Evolutionary conservation across 2,113 vertebrate genomes (phyloP).

Genomic region (Triplophysa rosa): DNA sequence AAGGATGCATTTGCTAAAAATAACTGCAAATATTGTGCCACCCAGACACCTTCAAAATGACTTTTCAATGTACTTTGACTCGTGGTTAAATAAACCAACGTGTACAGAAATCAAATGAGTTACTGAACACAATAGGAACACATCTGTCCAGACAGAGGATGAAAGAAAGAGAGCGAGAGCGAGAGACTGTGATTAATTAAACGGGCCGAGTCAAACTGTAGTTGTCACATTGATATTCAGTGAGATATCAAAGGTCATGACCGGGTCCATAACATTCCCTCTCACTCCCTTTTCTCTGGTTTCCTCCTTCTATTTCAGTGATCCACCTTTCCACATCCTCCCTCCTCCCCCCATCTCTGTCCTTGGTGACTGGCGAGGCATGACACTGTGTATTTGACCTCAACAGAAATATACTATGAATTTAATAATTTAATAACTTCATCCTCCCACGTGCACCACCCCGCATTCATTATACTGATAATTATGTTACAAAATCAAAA

Average conservation of each 20-base stretch:
- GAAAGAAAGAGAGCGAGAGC: background rate
- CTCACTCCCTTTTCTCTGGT: constrained; percentile 21
- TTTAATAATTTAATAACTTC: constrained; percentile 13
- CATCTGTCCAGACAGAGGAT: constrained; percentile 25
- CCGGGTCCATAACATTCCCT: constrained; percentile 13
- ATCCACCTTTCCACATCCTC: constrained; percentile 36
- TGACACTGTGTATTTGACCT: constrained; percentile 35
- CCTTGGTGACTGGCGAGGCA: constrained; percentile 20
- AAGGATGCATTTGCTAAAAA: too few species aligned
- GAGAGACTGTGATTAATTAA: constrained; percentile 14
- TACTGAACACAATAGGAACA: constrained; percentile 12
- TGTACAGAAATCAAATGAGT: background rate
- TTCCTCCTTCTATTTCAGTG: constrained; percentile 41
- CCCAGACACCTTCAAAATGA: too few species aligned
- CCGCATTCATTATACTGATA: constrained; percentile 35
- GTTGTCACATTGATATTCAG: constrained; percentile 27
- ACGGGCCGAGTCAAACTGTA: background rate
- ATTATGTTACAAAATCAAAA: constrained; percentile 26
- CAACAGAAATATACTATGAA: constrained; percentile 16
- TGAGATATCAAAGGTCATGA: constrained; percentile 30
- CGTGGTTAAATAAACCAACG: too few species aligned
- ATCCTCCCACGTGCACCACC: constrained; percentile 18
- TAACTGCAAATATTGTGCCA: too few species aligned
- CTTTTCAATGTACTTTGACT: too few species aligned
- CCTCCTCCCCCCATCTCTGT: constrained; percentile 15